Evolutionary conservation across 2,797 vertebrate species (phyloP), one percentile per base, ranked within the genome.

Genomic region (Neosilurus hyrtlii): DNA sequence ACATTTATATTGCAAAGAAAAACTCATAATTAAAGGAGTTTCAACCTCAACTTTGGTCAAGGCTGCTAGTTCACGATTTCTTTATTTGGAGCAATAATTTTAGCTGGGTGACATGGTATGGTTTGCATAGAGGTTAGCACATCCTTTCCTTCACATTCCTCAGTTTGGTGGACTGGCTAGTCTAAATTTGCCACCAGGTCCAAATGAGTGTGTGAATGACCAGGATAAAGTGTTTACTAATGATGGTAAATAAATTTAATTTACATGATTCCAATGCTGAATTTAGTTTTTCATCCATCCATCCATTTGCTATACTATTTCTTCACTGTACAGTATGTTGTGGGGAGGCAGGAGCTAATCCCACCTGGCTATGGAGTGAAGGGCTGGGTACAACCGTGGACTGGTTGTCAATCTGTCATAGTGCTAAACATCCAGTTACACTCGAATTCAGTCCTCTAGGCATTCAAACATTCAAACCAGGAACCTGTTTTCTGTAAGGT

Each of bases 171-270:
- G 14, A 18, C 62, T 62, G 57, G 12, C 30, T 37, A n/a, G 61
- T 6, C 35, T 61, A 61, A 61, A 61, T 76, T 76, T 61, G 6
- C 30, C 57, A 3, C 11, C 22, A 57, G 26, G 30, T 61, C 6
- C n/a, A 37, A 76, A 76, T 76, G 10, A 76, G 49, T 72, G 12
- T 52, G 67, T 49, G 10, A 70, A n/a, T 70, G 37, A 68, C 16
- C 3, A 56, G 16, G 9, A 35, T 9, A 57, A 57, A 54, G 15
- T 10, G 15, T 73, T 54, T 73, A 49, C 43, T 71, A 20, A 56
- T 56, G 2, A 56, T 30, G 57, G 22, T 22, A 7, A 43, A 49
- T 43, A n/a, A 62, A 35, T 74, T 35, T 4, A 74, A 15, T 11
- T 56, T 74, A 57, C 15, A 7, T 3, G 57, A 57, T 5, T 20